Conservation (phyloP, 2,888 invertebrate species). For the Craniophora ligustri region DNA sequence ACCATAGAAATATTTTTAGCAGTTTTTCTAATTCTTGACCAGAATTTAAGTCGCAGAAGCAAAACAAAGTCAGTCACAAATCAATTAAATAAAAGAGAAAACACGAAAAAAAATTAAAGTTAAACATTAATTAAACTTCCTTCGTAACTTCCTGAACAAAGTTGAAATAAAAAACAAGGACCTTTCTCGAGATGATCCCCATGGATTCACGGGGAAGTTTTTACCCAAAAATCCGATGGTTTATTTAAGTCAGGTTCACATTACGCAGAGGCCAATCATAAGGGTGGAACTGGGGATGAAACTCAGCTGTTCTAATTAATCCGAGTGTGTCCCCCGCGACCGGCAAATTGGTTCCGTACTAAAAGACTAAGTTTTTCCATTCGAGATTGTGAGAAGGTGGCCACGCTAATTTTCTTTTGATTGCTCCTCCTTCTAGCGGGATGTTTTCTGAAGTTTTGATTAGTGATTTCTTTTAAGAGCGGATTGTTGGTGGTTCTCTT, state of each 20-base stretch:
- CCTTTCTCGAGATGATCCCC: slow-evolving; percentile 1
- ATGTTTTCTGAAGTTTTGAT: slow-evolving; percentile 65
- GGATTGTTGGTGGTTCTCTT: slow-evolving; percentile 8
- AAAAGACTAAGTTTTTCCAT: slow-evolving; percentile 74
- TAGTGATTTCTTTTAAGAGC: slow-evolving; percentile 54
- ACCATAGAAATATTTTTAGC: too few species aligned
- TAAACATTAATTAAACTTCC: background rate
- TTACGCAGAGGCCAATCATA: slow-evolving; percentile 46
- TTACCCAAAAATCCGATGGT: slow-evolving; percentile 33
- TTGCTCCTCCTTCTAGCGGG: slow-evolving; percentile 63
- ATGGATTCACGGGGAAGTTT: slow-evolving; percentile 5
- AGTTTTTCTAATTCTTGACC: too few species aligned
- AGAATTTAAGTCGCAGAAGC: too few species aligned
- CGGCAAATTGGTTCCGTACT: slow-evolving; percentile 68
- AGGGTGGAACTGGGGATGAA: slow-evolving; percentile 52
- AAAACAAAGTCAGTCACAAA: too few species aligned
- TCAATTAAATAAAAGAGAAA: too few species aligned
- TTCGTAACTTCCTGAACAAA: background rate
- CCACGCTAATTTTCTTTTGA: slow-evolving; percentile 79
- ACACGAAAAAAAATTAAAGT: too few species aligned
- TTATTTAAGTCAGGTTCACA: slow-evolving; percentile 38
- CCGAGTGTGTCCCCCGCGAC: slow-evolving; percentile 73
- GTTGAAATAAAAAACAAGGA: background rate
- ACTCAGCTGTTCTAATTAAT: slow-evolving; percentile 71
- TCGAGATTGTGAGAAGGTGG: slow-evolving; percentile 69